Base-by-base conservation (phyloP, 1,140 invertebrate species). In the Ostrea denselamellosa region DNA sequence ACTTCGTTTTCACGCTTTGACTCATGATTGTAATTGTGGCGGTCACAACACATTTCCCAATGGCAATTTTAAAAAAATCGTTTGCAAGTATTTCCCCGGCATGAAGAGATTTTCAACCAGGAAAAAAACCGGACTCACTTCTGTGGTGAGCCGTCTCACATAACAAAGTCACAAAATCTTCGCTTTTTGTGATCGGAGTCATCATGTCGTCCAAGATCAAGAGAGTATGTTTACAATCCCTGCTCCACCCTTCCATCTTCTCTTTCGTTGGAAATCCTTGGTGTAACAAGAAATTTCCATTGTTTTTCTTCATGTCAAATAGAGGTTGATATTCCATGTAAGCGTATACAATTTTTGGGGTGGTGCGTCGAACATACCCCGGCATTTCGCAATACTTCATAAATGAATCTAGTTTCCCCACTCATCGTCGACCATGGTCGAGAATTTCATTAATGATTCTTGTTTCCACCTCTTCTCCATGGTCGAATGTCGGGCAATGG, bases 121-220 rank as follows among this genome's bases (percentile, higher is more conserved):
- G 25, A 85, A 68, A 17, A 89, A n/a, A 28, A 25, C 85, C 83
- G 17, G 62, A 84, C 5, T 87, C 52, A 19, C 71, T 53, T 25
- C 53, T 51, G 22, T 87, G 89, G 82, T 89, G 89, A 22, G 62
- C 44, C 9, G 71, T 71, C 28, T 85, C 85, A 51, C 81, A 71
- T 52, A 89, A 89, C 17, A 89, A 51, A 58, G 68, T 22, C 17
- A 85, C 51, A 44, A 52, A 25, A 25, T 89, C 89, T 65, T 81
- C 51, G 17, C 25, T 53, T 51, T 85, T 53, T 22, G 84, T 51
- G n/a, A 89, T 56, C 44, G 58, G 71, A 14, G 8, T 81, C 25
- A 89, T 87, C 56, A 89, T 44, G 65, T 89, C 86, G 65, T 89
- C 89, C 34, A 89, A 83, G 25, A 89, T 53, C 62, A 90, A 62